Evolutionary conservation across 2,113 vertebrate genomes (phyloP).

Genomic region (Gobiocypris rarus): DNA sequence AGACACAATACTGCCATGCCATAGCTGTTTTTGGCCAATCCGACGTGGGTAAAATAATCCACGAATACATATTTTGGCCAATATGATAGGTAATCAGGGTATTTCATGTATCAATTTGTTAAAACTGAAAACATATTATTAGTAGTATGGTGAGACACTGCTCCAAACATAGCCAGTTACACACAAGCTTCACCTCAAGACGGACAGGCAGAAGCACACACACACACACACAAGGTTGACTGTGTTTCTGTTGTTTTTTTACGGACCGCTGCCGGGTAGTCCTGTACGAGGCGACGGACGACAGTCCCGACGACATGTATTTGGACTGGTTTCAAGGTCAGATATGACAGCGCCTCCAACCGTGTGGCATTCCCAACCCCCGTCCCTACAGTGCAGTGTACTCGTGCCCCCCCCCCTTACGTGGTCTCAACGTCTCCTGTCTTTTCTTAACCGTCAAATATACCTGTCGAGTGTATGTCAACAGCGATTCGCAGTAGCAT

Average conservation of each 20-base stretch:
- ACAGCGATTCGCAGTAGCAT: not conserved
- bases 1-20: no score
- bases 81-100: not conserved
- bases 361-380: slow-evolving; percentile 50
- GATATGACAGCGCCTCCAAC: slow-evolving; percentile 66
- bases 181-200: not conserved
- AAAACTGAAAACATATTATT: not conserved
- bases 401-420: slow-evolving; percentile 31
- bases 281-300: slow-evolving; percentile 77
- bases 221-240: slow-evolving; percentile 57
- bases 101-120: not conserved
- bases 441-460: slow-evolving; percentile 28
- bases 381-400: slow-evolving; percentile 42
- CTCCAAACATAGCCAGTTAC: not conserved
- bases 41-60: not conserved
- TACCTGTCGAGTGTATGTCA: not conserved
- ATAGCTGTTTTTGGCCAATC: not conserved
- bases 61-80: not conserved
- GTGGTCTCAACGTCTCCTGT: slow-evolving; percentile 51
- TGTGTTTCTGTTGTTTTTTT: slow-evolving; percentile 72
- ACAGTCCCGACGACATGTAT: slow-evolving; percentile 80
- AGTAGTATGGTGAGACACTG: not conserved
- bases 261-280: slow-evolving; percentile 71
- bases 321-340: slow-evolving; percentile 83
- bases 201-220: not conserved